These are phyloP conservation scores for Aegithalos caudatus DNA, from an alignment of 2,113 vertebrate species.

Conservation along the genomic window DNA sequence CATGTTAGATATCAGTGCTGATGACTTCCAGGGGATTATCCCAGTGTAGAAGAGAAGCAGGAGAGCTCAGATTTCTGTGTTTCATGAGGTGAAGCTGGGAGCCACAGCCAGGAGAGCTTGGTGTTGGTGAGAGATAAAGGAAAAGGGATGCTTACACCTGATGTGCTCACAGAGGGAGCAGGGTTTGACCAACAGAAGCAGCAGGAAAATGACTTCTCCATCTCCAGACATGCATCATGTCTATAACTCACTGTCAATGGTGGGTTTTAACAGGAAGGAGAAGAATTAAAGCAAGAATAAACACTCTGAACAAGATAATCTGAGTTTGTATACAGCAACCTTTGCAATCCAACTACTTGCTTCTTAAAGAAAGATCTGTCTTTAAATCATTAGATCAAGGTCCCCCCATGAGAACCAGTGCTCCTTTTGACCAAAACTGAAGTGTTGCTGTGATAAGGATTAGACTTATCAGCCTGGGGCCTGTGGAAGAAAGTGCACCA, in stretches of 20 bases:
- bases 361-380: not conserved
- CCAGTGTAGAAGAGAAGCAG: not conserved
- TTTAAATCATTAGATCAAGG: not conserved
- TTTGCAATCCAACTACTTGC: not conserved
- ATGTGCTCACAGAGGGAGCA: not conserved
- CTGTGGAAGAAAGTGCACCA: not conserved
- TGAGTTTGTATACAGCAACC: not conserved
- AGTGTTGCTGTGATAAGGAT: not conserved
- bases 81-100: not conserved
- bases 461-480: not conserved
- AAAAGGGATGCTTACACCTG: not conserved
- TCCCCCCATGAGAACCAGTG: not conserved
- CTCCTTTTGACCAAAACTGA: not conserved
- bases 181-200: not conserved
- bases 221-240: not conserved
- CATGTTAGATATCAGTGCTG: not conserved
- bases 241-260: not conserved
- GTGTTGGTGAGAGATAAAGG: not conserved
- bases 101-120: not conserved
- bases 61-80: not conserved
- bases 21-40: not conserved
- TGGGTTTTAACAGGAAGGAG: not conserved
- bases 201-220: not conserved
- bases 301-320: not conserved
- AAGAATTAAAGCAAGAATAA: not conserved